A percentile compares a stretch with the other conserved stretches of the same genome.
These are phyloP conservation scores for Mamestra configurata DNA, from an alignment of 1,140 invertebrate species.

Conservation along the genomic window DNA sequence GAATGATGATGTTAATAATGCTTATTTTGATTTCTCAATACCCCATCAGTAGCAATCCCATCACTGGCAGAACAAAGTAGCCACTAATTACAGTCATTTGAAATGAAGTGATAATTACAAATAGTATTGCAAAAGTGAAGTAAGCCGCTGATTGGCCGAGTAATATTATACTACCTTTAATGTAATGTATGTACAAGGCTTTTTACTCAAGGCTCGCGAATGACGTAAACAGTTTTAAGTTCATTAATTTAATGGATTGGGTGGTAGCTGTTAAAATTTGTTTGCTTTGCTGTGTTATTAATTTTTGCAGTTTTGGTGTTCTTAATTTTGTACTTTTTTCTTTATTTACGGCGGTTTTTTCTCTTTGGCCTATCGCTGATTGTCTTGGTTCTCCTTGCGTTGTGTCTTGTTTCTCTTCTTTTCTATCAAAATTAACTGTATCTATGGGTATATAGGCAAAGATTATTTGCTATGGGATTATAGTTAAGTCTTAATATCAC, in stretches of 20 bases:
- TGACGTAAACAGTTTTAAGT: constrained; percentile 20
- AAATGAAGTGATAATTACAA: constrained; percentile 11
- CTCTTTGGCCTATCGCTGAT: too few species aligned
- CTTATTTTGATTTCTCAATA: not conserved
- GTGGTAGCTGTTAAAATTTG: not conserved
- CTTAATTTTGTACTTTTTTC: too few species aligned
- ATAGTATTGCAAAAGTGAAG: constrained; percentile 6
- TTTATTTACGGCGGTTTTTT: too few species aligned
- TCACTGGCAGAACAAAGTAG: not conserved
- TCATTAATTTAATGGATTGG: constrained; percentile 27
- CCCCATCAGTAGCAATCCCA: not conserved
- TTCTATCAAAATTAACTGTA: too few species aligned
- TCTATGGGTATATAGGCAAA: too few species aligned
- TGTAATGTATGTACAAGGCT: constrained; percentile 14
- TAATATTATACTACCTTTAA: constrained; percentile 10
- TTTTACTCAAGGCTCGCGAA: constrained; percentile 1
- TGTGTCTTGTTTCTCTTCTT: too few species aligned
- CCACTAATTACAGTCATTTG: not conserved
- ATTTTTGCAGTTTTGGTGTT: not conserved
- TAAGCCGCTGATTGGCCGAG: not conserved
- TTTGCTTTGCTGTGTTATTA: not conserved
- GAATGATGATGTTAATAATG: not conserved
- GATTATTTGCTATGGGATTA: too few species aligned
- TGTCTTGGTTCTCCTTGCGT: too few species aligned
- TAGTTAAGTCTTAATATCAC: too few species aligned